These are phyloP conservation scores for Rhagonycha lutea DNA, from an alignment of 2,888 invertebrate species.

Conservation along the genomic window DNA sequence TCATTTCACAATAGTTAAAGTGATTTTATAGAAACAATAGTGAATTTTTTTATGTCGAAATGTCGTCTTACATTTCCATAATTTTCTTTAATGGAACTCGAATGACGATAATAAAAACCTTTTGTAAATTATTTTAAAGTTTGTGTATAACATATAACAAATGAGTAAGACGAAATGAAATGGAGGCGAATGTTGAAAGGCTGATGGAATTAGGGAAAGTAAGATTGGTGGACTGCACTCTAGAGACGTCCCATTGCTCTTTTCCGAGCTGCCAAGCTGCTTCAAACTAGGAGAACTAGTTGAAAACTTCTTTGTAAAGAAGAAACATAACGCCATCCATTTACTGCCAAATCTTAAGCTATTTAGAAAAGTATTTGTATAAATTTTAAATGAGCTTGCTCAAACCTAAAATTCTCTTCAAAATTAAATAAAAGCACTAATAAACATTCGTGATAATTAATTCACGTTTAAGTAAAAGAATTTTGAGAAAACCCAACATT, in stretches of 20 bases:
- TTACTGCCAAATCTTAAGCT: slow-evolving; percentile 15
- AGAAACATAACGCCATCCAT: slow-evolving; percentile 19
- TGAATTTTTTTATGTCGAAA: background rate
- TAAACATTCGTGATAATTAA: background rate
- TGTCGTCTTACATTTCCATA: background rate
- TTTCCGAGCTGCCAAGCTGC: slow-evolving; percentile 21
- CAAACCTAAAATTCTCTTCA: background rate
- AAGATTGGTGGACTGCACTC: slow-evolving; percentile 40
- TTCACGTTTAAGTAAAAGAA: background rate
- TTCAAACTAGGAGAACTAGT: slow-evolving; percentile 24
- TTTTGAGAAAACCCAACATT: background rate
- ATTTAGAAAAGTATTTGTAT: slow-evolving; percentile 2
- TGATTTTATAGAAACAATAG: background rate
- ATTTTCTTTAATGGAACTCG: background rate
- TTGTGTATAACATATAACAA: slow-evolving; percentile 7
- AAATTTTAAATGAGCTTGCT: background rate
- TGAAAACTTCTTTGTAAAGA: slow-evolving; percentile 20
- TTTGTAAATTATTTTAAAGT: slow-evolving; percentile 3
- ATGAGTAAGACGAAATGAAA: slow-evolving; percentile 37
- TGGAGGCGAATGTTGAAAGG: slow-evolving; percentile 37
- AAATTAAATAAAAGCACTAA: background rate
- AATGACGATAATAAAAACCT: background rate
- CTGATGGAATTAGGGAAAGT: slow-evolving; percentile 41
- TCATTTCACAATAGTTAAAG: background rate
- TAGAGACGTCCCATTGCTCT: slow-evolving; percentile 33